phyloP scores from a whole-genome alignment of 2,113 vertebrate genomes.

The Pardalotus punctatus region DNA sequence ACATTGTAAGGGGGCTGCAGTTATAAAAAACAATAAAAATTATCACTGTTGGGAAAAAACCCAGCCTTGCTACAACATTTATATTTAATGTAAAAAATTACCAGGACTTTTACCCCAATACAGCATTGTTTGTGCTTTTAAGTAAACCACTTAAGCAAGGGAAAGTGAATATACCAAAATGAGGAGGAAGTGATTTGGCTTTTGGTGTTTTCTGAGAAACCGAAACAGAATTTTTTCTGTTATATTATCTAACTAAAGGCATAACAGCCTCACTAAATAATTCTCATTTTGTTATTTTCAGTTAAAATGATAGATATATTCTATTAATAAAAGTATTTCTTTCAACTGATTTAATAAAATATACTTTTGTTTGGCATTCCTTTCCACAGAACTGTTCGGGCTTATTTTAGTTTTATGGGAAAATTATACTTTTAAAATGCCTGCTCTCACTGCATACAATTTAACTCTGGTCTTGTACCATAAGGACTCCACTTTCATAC shows the following conservation, averaged over 20 bases:
- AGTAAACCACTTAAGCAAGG: neutral
- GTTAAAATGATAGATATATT: neutral
- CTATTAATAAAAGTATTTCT: neutral
- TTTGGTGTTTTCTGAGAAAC: neutral
- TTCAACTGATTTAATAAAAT: neutral
- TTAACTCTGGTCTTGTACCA: neutral
- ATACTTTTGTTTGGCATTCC: neutral
- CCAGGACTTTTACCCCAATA: neutral
- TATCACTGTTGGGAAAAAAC: accelerated
- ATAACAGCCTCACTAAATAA: neutral
- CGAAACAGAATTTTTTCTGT: neutral
- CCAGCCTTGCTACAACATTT: neutral
- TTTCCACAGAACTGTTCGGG: neutral
- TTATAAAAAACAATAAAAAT: neutral
- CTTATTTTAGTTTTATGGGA: neutral
- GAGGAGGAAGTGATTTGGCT: neutral
- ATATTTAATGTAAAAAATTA: neutral
- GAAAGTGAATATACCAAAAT: neutral
- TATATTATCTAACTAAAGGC: neutral
- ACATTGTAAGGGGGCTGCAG: neutral
- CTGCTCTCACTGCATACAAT: neutral
- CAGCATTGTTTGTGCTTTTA: neutral
- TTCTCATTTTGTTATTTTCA: neutral
- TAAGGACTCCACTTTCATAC: neutral
- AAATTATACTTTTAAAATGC: neutral